Conservation (phyloP, 2,113 vertebrate species). For the Synodontis membranacea region DNA sequence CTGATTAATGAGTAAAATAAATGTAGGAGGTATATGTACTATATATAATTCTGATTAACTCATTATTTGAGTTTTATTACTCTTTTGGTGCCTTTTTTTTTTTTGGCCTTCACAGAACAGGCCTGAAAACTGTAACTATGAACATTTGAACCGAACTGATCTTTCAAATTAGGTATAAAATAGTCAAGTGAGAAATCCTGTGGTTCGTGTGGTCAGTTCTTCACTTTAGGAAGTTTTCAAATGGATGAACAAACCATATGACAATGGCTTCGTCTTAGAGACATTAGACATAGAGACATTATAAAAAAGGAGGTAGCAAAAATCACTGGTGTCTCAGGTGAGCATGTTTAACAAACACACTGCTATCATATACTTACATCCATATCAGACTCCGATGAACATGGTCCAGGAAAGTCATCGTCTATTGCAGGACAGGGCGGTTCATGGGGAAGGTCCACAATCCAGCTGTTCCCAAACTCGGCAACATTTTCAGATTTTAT, state of each 20-base stretch:
- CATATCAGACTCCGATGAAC: constrained; percentile 82
- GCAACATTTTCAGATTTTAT: constrained; percentile 83
- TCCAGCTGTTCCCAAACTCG: constrained; percentile 92
- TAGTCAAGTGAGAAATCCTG: no score
- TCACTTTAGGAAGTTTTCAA: no score
- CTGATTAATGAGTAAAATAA: neutral
- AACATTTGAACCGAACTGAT: neutral
- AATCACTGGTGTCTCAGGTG: neutral
- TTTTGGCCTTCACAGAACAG: neutral
- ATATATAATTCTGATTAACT: neutral
- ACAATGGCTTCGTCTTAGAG: no score
- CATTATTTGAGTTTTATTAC: neutral
- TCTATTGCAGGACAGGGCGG: constrained; percentile 77
- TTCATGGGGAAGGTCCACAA: constrained; percentile 81
- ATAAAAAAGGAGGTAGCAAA: neutral
- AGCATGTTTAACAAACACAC: neutral
- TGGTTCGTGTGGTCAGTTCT: no score
- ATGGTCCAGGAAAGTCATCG: constrained; percentile 89
- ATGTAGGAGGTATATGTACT: neutral
- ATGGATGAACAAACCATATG: no score
- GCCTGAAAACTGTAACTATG: neutral
- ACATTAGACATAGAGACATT: neutral
- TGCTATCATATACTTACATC: constrained; percentile 76
- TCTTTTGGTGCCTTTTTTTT: neutral
- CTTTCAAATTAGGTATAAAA: neutral